phyloP scores from a whole-genome alignment of 2,113 vertebrate species.

The Tragelaphus buxtoni region DNA sequence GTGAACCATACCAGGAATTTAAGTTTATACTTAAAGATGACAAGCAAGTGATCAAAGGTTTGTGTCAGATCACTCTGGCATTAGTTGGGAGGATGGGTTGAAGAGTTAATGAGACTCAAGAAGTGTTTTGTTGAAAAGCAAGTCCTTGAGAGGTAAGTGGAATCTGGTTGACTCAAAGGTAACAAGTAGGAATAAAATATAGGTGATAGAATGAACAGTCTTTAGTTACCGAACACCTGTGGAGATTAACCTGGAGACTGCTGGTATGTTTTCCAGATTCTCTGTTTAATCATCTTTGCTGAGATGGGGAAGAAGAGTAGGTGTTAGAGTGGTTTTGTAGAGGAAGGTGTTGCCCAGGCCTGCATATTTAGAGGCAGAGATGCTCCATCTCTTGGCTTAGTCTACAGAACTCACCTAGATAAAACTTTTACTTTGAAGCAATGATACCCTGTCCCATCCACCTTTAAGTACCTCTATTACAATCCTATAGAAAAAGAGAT shows the following conservation, averaged over 20 bases:
- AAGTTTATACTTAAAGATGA: background rate
- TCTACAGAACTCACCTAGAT: background rate
- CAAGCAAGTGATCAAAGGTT: background rate
- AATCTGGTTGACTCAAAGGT: background rate
- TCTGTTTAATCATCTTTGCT: background rate
- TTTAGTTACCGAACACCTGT: background rate
- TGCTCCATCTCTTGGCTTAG: background rate
- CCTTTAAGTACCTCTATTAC: background rate
- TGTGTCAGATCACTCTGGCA: background rate
- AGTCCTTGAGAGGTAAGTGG: background rate
- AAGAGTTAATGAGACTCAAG: background rate
- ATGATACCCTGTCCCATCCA: background rate
- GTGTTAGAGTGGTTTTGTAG: background rate
- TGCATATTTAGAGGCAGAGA: background rate
- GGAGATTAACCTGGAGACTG: background rate
- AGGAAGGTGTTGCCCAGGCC: fast-evolving
- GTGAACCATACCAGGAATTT: background rate
- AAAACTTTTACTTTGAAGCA: background rate
- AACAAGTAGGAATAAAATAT: background rate
- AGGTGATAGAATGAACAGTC: background rate
- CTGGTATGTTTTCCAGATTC: background rate
- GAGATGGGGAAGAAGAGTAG: background rate
- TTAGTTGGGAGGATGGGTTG: background rate
- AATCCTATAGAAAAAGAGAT: background rate
- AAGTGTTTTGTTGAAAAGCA: background rate